Conservation (phyloP, 2,113 vertebrate species). For the Zootoca vivipara region DNA sequence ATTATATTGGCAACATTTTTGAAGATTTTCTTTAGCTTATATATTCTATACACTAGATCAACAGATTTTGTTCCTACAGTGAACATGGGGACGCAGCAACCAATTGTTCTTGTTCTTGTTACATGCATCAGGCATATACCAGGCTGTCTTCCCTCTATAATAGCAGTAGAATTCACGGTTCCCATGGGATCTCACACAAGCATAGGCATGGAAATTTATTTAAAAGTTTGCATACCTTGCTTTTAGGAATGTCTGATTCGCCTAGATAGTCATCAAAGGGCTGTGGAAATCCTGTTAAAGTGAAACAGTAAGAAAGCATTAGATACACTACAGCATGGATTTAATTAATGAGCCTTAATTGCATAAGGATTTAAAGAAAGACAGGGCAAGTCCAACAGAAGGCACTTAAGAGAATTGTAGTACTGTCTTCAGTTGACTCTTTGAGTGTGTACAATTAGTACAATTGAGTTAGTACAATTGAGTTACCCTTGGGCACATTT, state of each 20-base stretch:
- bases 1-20: neutral
- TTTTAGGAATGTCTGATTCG: conserved; percentile 42
- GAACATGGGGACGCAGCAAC: neutral
- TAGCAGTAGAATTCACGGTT: neutral
- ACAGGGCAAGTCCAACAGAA: neutral
- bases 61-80: neutral
- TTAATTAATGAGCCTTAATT: neutral
- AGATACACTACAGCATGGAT: neutral
- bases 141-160: neutral
- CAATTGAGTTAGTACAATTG: no score
- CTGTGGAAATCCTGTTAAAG: conserved; percentile 63
- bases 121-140: neutral
- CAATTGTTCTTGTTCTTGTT: neutral
- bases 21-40: fast-evolving
- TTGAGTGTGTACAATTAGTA: neutral
- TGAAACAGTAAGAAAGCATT: neutral
- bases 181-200: neutral
- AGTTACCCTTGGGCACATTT: neutral
- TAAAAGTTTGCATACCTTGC: conserved; percentile 49
- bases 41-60: fast-evolving
- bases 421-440: neutral
- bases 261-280: conserved; percentile 26
- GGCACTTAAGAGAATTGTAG: neutral
- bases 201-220: neutral
- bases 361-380: neutral